Evolutionary conservation across 2,797 vertebrate species (phyloP).

Genomic region (Garrulus glandarius): DNA sequence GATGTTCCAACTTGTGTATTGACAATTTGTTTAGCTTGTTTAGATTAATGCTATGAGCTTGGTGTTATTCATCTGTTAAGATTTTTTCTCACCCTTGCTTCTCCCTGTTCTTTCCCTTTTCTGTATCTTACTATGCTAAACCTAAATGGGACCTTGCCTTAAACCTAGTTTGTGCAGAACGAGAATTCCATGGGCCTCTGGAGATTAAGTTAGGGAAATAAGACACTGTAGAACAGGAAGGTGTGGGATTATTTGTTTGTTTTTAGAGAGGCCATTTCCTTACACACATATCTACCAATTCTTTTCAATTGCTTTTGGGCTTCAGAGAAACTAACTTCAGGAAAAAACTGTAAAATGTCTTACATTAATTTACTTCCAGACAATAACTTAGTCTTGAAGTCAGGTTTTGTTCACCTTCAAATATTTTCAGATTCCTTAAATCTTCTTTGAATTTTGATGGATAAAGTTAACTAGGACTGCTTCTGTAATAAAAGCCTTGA

Average conservation of each 20-base stretch:
- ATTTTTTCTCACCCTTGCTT: not conserved
- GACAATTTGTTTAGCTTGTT: not conserved
- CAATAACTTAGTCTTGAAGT: not conserved
- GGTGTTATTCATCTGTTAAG: not conserved
- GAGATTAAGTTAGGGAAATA: conserved; percentile 3
- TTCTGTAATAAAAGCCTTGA: not conserved
- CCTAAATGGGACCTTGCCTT: not conserved
- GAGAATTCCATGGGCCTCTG: not conserved
- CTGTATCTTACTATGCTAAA: not conserved
- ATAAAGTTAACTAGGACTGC: not conserved
- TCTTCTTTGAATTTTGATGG: not conserved
- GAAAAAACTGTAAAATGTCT: conserved; percentile 38
- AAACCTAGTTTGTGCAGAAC: not conserved
- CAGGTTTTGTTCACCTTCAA: not conserved
- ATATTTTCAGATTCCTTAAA: not conserved
- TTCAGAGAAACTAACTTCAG: not conserved
- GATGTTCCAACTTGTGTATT: not conserved
- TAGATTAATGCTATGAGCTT: not conserved
- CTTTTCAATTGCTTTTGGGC: not conserved
- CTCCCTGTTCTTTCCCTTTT: not conserved
- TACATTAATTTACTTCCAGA: not conserved
- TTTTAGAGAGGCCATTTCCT: conserved; percentile 20
- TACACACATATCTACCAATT: not conserved
- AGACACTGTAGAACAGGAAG: conserved; percentile 16
- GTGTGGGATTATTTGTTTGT: conserved; percentile 24